A percentile compares a stretch with the other conserved stretches of the same genome.
Conservation (phyloP, 2,888 invertebrate genomes). For the Sinopyrophorus schimmeli region DNA sequence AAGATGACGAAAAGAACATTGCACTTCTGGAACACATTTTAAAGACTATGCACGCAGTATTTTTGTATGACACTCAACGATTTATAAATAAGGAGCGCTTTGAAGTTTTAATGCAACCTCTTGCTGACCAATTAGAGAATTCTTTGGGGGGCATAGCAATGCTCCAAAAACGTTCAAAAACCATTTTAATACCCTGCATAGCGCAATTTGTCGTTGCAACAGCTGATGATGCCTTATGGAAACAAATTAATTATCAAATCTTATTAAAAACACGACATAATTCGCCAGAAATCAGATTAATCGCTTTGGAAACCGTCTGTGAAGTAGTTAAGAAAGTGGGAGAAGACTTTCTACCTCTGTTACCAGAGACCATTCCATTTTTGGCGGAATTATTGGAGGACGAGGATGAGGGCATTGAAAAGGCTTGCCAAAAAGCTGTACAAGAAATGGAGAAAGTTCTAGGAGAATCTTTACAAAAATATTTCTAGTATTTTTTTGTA, state of each 20-base stretch:
- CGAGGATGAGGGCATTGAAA: conserved; percentile 80
- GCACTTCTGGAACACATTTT: conserved; percentile 72
- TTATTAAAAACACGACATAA: conserved; percentile 83
- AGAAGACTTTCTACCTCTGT: conserved; percentile 82
- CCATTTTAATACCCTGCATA: conserved; percentile 75
- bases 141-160: conserved; percentile 64
- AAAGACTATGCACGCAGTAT: conserved; percentile 75
- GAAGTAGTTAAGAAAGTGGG: conserved; percentile 83
- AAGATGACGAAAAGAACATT: conserved; percentile 61
- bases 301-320: conserved; percentile 71
- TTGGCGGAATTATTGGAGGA: conserved; percentile 92
- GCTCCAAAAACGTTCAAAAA: conserved; percentile 63
- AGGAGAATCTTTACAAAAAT: conserved; percentile 89
- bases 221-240: conserved; percentile 86
- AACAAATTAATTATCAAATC: conserved; percentile 87
- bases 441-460: conserved; percentile 83
- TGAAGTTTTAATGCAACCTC: conserved; percentile 79
- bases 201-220: conserved; percentile 81
- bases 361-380: conserved; percentile 94
- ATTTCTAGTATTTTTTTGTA: conserved; percentile 66
- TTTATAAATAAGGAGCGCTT: conserved; percentile 86
- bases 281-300: conserved; percentile 73
- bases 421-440: conserved; percentile 76
- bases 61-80: conserved; percentile 79
- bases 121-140: conserved; percentile 89